Evolutionary conservation across 2,113 vertebrate genomes (phyloP).

Genomic region (Elanoides forficatus): DNA sequence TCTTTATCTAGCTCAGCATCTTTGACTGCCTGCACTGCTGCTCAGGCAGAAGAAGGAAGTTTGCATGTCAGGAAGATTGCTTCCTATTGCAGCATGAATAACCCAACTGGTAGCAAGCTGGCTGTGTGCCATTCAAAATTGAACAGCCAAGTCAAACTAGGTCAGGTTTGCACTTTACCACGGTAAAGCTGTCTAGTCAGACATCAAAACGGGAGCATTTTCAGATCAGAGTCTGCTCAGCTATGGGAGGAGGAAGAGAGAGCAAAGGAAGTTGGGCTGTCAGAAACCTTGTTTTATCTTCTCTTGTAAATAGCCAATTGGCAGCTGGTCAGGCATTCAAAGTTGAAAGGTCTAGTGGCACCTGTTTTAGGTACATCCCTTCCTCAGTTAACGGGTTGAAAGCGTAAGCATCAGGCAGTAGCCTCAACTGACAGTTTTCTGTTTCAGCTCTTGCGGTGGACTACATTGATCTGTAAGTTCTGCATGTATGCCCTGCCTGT

Average conservation of each 20-base stretch:
- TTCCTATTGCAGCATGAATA: constrained; percentile 77
- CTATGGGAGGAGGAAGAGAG: constrained; percentile 30
- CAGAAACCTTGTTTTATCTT: constrained; percentile 51
- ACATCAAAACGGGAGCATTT: constrained; percentile 1
- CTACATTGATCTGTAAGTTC: not conserved
- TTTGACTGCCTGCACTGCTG: constrained; percentile 15
- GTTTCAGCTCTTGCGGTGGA: not conserved
- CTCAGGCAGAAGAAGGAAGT: constrained; percentile 64
- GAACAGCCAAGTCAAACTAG: constrained; percentile 31
- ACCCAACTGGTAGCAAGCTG: constrained; percentile 64
- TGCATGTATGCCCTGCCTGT: rapidly evolving
- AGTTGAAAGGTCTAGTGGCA: constrained; percentile 68
- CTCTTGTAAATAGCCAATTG: constrained; percentile 47
- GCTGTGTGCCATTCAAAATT: constrained; percentile 65
- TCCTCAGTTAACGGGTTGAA: not conserved
- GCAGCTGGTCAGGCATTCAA: constrained; percentile 41
- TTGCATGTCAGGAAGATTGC: constrained; percentile 66
- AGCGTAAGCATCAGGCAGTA: not conserved
- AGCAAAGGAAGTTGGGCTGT: constrained; percentile 49
- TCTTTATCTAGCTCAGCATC: constrained; percentile 44
- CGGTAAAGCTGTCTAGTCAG: constrained; percentile 32
- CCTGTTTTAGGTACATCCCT: constrained; percentile 67
- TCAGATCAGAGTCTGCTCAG: constrained; percentile 31
- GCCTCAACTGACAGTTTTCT: not conserved
- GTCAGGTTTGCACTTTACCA: constrained; percentile 46